A percentile compares a stretch with the other conserved stretches of the same genome.
Conservation (phyloP, 2,797 vertebrate genomes). For the Bovichtus variegatus region DNA sequence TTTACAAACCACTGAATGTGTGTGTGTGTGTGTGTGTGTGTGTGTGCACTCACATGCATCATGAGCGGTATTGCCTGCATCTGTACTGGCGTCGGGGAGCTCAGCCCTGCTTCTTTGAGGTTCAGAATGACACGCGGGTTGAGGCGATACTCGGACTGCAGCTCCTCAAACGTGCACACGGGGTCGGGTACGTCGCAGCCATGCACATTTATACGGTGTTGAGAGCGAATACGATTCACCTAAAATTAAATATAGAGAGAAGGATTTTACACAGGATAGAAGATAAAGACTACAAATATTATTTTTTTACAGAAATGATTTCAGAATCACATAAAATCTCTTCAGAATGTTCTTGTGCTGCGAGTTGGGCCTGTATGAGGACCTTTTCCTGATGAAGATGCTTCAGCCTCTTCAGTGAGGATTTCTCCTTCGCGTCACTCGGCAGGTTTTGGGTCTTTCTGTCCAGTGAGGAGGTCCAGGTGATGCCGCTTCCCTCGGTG, state of each 20-base stretch:
- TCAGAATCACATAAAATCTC: background rate
- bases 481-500: constrained; percentile 78
- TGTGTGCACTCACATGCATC: constrained; percentile 89
- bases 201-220: constrained; percentile 91
- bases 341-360: background rate
- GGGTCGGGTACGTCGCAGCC: constrained; percentile 95
- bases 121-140: constrained; percentile 89
- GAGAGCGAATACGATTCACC: constrained; percentile 90
- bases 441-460: constrained; percentile 78
- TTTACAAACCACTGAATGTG: background rate
- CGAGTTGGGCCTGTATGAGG: background rate
- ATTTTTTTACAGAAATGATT: background rate
- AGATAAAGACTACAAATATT: background rate
- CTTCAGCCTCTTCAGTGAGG: constrained; percentile 88
- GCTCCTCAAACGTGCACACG: constrained; percentile 90
- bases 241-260: constrained; percentile 53
- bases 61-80: constrained; percentile 97
- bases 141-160: constrained; percentile 90
- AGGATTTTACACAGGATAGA: background rate
- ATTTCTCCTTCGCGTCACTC: constrained; percentile 79
- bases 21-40: no score
- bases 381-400: constrained; percentile 93
- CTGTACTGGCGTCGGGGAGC: constrained; percentile 91
- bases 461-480: constrained; percentile 90
- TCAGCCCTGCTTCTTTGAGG: constrained; percentile 88